Evolutionary conservation across 2,797 vertebrate genomes (phyloP).

Genomic region (Aldrovandia affinis): DNA sequence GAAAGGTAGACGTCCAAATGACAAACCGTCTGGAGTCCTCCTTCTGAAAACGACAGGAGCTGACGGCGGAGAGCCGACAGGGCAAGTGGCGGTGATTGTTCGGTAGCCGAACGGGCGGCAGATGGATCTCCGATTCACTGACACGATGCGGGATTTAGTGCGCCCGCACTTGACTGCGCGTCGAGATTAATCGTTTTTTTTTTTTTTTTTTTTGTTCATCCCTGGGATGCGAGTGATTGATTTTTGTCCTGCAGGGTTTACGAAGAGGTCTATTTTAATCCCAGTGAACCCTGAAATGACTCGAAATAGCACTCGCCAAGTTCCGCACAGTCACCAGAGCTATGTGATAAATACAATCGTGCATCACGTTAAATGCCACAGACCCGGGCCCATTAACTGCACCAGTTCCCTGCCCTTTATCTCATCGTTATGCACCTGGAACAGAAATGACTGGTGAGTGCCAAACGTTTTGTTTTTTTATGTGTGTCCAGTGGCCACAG

Average conservation of each 20-base stretch:
- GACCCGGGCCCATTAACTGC: neutral
- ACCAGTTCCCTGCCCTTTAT: neutral
- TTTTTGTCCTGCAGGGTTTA: slow-evolving; percentile 8
- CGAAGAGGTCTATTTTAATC: slow-evolving; percentile 23
- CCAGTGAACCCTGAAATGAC: slow-evolving; percentile 14
- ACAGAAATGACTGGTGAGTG: slow-evolving; percentile 13
- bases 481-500: too few relatives aligned
- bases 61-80: neutral
- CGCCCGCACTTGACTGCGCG: neutral
- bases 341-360: slow-evolving; percentile 19
- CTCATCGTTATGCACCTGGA: slow-evolving; percentile 9
- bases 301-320: slow-evolving; percentile 25
- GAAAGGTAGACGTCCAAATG: slow-evolving; percentile 62
- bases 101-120: neutral
- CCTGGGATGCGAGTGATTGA: neutral
- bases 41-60: slow-evolving; percentile 31
- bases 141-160: slow-evolving; percentile 35
- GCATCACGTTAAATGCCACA: slow-evolving; percentile 3
- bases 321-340: neutral
- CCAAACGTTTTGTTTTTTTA: slow-evolving; percentile 13
- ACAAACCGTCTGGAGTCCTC: slow-evolving; percentile 65
- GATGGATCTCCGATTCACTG: slow-evolving; percentile 10
- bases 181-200: slow-evolving; percentile 18
- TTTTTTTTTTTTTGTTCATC: neutral
- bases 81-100: neutral